These are phyloP conservation scores for Branchinecta lindahli DNA, from an alignment of 1,140 invertebrate genomes.

Conservation along the genomic window DNA sequence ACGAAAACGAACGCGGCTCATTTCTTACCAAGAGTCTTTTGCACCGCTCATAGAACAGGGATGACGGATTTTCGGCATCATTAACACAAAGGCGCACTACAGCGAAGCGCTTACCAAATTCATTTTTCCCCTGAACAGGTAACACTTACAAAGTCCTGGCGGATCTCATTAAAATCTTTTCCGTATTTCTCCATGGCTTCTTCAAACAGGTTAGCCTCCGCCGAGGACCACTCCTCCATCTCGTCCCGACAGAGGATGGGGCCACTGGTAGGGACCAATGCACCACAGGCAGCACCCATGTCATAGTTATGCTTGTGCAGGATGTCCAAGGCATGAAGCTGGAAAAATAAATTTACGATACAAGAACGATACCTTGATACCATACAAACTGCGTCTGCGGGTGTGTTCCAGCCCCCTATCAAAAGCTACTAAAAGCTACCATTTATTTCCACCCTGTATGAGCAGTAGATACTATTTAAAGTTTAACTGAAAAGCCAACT, in stretches of 20 bases:
- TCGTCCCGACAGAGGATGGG: conserved; percentile 96
- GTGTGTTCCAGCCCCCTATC: conserved; percentile 16
- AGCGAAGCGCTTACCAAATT: too few species aligned
- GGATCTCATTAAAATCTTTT: conserved; percentile 97
- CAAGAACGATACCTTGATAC: conserved; percentile 9
- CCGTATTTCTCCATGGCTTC: conserved; percentile 96
- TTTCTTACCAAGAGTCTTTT: too few species aligned
- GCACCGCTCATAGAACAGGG: too few species aligned
- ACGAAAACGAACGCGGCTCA: too few species aligned
- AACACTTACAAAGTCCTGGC: conserved; percentile 83
- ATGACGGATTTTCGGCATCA: too few species aligned
- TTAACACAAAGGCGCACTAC: too few species aligned
- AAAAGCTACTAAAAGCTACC: conserved; percentile 11
- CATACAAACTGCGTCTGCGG: conserved; percentile 11
- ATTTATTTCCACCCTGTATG: not conserved
- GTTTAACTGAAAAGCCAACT: too few species aligned
- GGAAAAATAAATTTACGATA: conserved; percentile 25
- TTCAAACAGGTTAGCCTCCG: conserved; percentile 97
- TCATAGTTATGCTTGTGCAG: conserved; percentile 85
- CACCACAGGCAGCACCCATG: conserved; percentile 74
- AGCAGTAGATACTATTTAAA: not conserved
- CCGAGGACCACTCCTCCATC: conserved; percentile 99
- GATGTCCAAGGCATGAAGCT: conserved; percentile 97
- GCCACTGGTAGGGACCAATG: conserved; percentile 82
- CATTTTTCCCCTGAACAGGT: too few species aligned